Evolutionary conservation across 1,140 invertebrate genomes (phyloP).

Genomic region (Cyphomyrmex costatus): DNA sequence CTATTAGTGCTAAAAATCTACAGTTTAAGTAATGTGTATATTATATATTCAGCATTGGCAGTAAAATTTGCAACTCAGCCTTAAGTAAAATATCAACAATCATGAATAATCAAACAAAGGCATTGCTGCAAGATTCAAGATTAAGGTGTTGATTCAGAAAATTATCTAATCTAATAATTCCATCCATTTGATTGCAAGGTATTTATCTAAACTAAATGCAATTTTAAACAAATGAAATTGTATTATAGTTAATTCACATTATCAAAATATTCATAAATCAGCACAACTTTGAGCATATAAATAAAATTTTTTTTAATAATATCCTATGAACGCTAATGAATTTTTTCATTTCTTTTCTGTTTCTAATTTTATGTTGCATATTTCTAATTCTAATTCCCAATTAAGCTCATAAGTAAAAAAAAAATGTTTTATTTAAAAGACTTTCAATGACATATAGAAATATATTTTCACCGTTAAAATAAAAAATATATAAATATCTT

Average conservation of each 20-base stretch:
- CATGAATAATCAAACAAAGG: background rate
- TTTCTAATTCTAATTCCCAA: background rate
- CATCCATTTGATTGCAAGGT: too few relatives aligned
- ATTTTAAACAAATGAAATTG: background rate
- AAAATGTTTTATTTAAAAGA: background rate
- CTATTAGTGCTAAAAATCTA: too few relatives aligned
- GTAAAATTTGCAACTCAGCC: too few relatives aligned
- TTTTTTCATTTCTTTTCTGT: background rate
- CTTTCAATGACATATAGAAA: background rate
- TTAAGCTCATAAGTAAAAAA: background rate
- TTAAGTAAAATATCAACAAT: background rate
- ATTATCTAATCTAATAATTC: background rate
- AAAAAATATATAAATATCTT: background rate
- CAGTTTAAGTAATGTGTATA: too few relatives aligned
- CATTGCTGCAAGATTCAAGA: background rate
- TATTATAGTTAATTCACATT: background rate
- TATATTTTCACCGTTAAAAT: background rate
- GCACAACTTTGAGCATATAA: background rate
- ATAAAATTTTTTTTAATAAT: background rate
- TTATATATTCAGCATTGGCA: too few relatives aligned
- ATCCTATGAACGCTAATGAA: background rate
- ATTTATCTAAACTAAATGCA: background rate
- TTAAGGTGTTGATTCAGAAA: background rate
- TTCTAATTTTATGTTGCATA: background rate
- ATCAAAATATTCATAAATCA: background rate